phyloP scores from a whole-genome alignment of 37 sponge, comb jelly and placozoan genomes.

The Agelas oroides region DNA sequence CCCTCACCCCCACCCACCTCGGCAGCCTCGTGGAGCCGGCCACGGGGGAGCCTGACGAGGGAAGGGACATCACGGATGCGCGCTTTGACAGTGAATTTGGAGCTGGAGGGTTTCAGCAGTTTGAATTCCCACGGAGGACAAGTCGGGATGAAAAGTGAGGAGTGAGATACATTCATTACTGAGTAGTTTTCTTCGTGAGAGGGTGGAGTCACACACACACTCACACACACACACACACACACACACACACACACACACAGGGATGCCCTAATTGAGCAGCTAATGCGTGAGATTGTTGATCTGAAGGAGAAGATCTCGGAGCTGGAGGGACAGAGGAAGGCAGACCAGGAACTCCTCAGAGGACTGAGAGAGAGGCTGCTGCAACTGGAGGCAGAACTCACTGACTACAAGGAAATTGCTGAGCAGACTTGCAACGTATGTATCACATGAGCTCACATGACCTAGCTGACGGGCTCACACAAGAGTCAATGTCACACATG shows the following conservation, averaged over 20 bases:
- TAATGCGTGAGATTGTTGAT: conserved; percentile 89
- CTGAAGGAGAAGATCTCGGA: conserved; percentile 75
- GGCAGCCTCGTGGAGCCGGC: too few species aligned
- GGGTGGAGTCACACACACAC: too few species aligned
- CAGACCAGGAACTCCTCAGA: conserved; percentile 54
- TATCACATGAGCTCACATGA: not conserved
- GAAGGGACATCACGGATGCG: too few species aligned
- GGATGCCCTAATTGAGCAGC: conserved; percentile 85
- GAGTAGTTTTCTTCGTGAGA: too few species aligned
- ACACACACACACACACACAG: conserved; percentile 25
- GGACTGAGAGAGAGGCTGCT: conserved; percentile 42
- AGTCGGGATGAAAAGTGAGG: too few species aligned
- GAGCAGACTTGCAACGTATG: conserved; percentile 86
- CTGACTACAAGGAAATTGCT: conserved; percentile 89
- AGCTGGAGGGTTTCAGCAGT: too few species aligned
- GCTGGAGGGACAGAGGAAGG: conserved; percentile 57
- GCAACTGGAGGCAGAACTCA: conserved; percentile 71
- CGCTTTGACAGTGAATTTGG: too few species aligned
- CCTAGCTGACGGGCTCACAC: not conserved
- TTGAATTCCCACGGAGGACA: too few species aligned
- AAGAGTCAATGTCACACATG: not conserved
- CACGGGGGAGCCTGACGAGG: too few species aligned
- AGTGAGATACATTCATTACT: too few species aligned
- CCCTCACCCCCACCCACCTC: not conserved
- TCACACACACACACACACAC: too few species aligned